These are phyloP conservation scores for Platycnemis pennipes DNA, from an alignment of 2,888 invertebrate genomes.

Conservation along the genomic window DNA sequence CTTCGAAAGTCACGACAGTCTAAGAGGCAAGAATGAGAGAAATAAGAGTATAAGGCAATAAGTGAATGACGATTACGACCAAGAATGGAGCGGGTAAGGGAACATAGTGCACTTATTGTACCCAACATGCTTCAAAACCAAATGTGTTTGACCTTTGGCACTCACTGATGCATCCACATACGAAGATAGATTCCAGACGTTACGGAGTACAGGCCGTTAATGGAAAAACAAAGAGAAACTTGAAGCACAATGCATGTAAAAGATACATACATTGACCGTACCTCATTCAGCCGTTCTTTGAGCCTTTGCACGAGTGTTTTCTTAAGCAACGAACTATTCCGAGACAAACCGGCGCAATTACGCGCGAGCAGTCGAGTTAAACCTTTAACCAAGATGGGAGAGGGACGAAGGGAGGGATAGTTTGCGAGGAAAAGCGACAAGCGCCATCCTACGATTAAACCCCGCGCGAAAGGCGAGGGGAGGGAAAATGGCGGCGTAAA, in stretches of 20 bases:
- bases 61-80: not conserved
- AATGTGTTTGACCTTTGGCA: not conserved
- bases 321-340: not conserved
- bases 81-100: not conserved
- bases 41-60: not conserved
- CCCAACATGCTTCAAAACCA: not conserved
- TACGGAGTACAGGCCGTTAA: not conserved
- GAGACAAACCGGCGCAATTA: not conserved
- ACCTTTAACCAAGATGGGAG: not conserved
- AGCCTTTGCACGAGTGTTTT: not conserved
- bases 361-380: not conserved
- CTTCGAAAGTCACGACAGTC: no score
- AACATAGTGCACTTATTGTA: not conserved
- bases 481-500: not conserved
- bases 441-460: not conserved
- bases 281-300: not conserved
- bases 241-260: not conserved
- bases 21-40: no score
- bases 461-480: not conserved
- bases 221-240: not conserved
- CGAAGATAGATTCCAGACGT: not conserved
- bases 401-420: not conserved
- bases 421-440: no score
- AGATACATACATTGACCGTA: not conserved
- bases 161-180: not conserved